Conservation (phyloP, 2,888 invertebrate species). For the Athalia rosae region DNA sequence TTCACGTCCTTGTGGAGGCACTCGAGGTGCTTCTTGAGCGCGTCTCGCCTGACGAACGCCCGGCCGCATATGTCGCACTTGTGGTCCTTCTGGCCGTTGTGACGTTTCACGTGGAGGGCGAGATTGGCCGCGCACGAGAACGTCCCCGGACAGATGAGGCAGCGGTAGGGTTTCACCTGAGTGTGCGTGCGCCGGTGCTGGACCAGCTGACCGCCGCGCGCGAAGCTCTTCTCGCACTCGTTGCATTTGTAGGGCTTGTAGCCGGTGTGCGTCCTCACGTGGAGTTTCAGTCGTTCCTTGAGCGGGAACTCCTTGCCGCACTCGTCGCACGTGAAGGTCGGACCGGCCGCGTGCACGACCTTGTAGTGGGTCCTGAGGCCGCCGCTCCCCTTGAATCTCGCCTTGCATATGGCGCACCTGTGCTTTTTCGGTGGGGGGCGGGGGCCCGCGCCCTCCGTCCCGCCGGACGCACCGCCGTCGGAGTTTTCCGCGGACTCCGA, state of each 20-base stretch:
- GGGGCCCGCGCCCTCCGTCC: no score
- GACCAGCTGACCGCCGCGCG: slow-evolving; percentile 83
- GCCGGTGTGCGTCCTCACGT: slow-evolving; percentile 84
- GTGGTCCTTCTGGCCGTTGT: slow-evolving; percentile 84
- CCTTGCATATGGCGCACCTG: slow-evolving; percentile 65
- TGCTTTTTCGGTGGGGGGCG: slow-evolving; percentile 63
- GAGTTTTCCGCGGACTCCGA: neutral
- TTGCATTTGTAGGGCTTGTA: slow-evolving; percentile 81
- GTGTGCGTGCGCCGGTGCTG: slow-evolving; percentile 86
- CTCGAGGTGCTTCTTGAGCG: slow-evolving; percentile 84
- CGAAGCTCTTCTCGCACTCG: slow-evolving; percentile 80
- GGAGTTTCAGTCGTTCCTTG: slow-evolving; percentile 84
- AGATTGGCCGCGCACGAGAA: slow-evolving; percentile 78
- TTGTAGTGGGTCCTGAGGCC: slow-evolving; percentile 70
- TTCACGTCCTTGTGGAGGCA: slow-evolving; percentile 85
- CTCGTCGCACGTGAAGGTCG: slow-evolving; percentile 81
- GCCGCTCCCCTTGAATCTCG: slow-evolving; percentile 70
- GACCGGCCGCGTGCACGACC: slow-evolving; percentile 68
- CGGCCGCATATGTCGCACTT: slow-evolving; percentile 88
- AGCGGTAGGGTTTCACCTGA: slow-evolving; percentile 82
- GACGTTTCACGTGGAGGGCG: slow-evolving; percentile 76
- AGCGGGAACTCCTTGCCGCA: slow-evolving; percentile 86
- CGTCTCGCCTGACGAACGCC: slow-evolving; percentile 84
- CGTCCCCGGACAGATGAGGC: slow-evolving; percentile 82
- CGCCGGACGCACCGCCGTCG: no score